These are phyloP conservation scores for Synergus laeviventris DNA, from an alignment of 2,888 invertebrate genomes.

Conservation along the genomic window DNA sequence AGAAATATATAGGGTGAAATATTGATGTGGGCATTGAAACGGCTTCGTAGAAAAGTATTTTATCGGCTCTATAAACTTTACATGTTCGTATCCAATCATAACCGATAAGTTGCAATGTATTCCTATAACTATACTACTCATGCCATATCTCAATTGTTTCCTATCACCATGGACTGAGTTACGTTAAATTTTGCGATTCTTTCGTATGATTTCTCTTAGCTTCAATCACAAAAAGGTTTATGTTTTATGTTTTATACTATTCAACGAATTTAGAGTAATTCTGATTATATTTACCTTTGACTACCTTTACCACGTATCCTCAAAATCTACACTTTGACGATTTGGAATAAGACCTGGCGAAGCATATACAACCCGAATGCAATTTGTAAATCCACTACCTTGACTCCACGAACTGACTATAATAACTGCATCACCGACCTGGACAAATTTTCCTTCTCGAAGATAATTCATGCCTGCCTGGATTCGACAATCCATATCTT, in stretches of 20 bases:
- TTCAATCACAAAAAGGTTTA: not conserved
- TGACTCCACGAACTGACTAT: constrained; percentile 85
- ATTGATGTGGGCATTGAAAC: constrained; percentile 12
- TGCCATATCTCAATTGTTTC: not conserved
- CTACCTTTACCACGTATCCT: constrained; percentile 53
- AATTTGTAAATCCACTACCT: constrained; percentile 84
- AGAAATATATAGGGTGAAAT: not conserved
- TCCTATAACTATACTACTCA: constrained; percentile 5
- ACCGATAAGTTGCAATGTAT: not conserved
- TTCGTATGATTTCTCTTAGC: not conserved
- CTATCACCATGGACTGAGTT: not conserved
- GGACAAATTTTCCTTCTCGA: constrained; percentile 81
- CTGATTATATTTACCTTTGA: not conserved
- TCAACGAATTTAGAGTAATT: too few relatives aligned
- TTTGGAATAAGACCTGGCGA: constrained; percentile 56
- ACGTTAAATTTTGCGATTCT: not conserved
- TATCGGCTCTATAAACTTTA: constrained; percentile 31
- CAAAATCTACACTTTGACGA: constrained; percentile 51
- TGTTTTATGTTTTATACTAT: too few relatives aligned
- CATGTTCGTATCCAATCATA: constrained; percentile 4
- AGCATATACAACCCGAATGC: constrained; percentile 81
- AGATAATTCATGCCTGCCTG: constrained; percentile 81
- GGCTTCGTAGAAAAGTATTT: constrained; percentile 7
- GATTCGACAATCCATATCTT: constrained; percentile 80
- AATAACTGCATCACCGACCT: constrained; percentile 83